Evolutionary conservation across 2,113 vertebrate genomes (phyloP), one percentile per base, ranked within the genome.

Genomic region (Telmatochromis brachygnathus): DNA sequence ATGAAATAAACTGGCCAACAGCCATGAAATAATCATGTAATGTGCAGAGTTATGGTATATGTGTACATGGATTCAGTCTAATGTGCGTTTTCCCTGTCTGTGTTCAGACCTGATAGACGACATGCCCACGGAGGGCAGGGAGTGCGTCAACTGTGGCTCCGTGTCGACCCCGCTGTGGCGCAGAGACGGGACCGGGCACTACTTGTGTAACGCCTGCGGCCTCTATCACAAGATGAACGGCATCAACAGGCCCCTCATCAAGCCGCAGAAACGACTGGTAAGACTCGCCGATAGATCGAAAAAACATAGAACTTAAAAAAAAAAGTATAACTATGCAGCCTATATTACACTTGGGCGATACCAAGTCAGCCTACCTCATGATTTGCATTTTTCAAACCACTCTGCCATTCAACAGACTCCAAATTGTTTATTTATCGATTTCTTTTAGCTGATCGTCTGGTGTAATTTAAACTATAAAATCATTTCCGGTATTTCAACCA

Each of bases 181-280:
- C 90, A 95, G 98, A 2, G 99, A 99, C 2, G 98, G 98, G 9
- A 99, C 99, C 0, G 98, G 99, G 2, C 99, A 99, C 94, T 99
- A 99, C 93, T 97, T 99, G 85, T 99, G 99, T 89, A 99, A 99
- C 35, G 99, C 99, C 49, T 99, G 99, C 23, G 99, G 99, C 47
- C 97, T 99, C 75, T 99, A 99, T 92, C 98, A 99, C 97, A 99
- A 98, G 92, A 98, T 99, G 98, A 99, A 99, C 33, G 98, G 98
- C 51, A 97, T 98, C 95, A 99, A 99, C 96, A 93, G 99, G 86
- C 99, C 99, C 0, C 98, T 99, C 6, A 97, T 98, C 89, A 98
- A 98, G 87, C 98, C 99, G 0, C 98, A 99, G 96, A 99, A 98
- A 93, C 97, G 98, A 58, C 96, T 99, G 97, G 99, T 99, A 96